Evolutionary conservation across 2,797 vertebrate species (phyloP), one percentile per base, ranked within the genome.

Genomic region (Esox lucius): DNA sequence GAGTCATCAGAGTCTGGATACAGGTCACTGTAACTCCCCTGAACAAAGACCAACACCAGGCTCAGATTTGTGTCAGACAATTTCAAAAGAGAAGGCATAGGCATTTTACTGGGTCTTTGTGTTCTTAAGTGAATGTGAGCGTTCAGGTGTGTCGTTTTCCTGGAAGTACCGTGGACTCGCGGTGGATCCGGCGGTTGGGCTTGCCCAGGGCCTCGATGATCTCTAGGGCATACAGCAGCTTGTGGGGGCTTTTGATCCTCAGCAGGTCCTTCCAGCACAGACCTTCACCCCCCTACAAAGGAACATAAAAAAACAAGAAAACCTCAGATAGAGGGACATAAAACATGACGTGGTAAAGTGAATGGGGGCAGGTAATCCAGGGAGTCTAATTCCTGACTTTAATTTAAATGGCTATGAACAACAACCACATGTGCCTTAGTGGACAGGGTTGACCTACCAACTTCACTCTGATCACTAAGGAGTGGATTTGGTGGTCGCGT

Each of bases 1-100:
- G 98, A 99, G 89, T 99, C 98, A 75, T 99, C 98, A 0, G 98
- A 99, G 88, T 99, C 98, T 35, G 97, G 97, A 88, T 99, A 99
- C 81, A 99, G 93, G 80, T 99, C 98, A 48, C 98, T 99, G 64
- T 98, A 99, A 92, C 97, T 99, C 79, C 98, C 97, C 98, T 99
- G 83, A n/a, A 75, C 51, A 76, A 22, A 76, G 15, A 61, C 1
- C 35, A 12, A 72, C 70, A 62, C 39, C 19, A 56, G 7, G 35
- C 1, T 5, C 35, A 33, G 68, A 26, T 3, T 1, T 17, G 28
- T 9, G 17, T 33, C 5, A 33, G 11, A 39, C 35, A 4, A 28
- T 16, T 12, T 5, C 42, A 17, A 28, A 17, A 33, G 5, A 28
- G 26, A 0, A 1, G 3, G 26, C 15, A 46, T 59, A 31, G 1